Evolutionary conservation across 2,888 invertebrate genomes (phyloP), one percentile per base, ranked within the genome.

Genomic region (Ormyrus pomaceus): DNA sequence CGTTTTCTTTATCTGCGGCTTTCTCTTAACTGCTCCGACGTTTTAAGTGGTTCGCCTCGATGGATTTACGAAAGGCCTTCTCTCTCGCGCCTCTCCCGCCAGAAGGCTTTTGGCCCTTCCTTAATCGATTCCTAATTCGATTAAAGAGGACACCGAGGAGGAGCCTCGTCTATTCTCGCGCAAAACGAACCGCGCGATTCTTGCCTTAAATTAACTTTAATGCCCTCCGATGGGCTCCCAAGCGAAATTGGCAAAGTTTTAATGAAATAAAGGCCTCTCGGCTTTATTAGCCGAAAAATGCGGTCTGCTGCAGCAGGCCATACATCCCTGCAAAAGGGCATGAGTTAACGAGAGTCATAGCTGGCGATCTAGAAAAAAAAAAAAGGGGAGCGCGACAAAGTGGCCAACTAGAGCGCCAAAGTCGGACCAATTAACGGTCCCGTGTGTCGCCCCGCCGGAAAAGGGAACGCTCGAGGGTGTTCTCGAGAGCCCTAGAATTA

Each of bases 81-180:
- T 5, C 10, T 1, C 7, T 11, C 55, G 11, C 2, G 9, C 34
- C 3, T 34, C 34, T 34, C 4, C 34, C 34, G 34, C 34, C 34
- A 34, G 34, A 34, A 34, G 34, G 34, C 34, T 34, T 34, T 34
- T 34, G 34, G 34, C 53, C 64, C 48, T 51, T 45, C 19, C 61
- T 76, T 69, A 58, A 77, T 77, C 77, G 77, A 77, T 77, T 71
- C 46, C 65, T 77, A 77, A 77, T 77, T 77, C 77, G 70, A 77
- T 77, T 65, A 71, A 46, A n/a, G 9, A 53, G 53, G 61, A 51
- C 34, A 50, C 34, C 34, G 34, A 62, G 45, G 45, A 5, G 61
- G 61, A 61, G 61, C 1, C 45, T 61, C 19, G 34, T 34, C 34
- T 34, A 34, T 34, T 34, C 34, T 34, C 34, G 34, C 34, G 34